Percentiles rank a stretch among this genome's conserved stretches.
phyloP scores from a whole-genome alignment of 30 jellyfish, hydroid and myxozoan species.

The Hydra vulgaris region DNA sequence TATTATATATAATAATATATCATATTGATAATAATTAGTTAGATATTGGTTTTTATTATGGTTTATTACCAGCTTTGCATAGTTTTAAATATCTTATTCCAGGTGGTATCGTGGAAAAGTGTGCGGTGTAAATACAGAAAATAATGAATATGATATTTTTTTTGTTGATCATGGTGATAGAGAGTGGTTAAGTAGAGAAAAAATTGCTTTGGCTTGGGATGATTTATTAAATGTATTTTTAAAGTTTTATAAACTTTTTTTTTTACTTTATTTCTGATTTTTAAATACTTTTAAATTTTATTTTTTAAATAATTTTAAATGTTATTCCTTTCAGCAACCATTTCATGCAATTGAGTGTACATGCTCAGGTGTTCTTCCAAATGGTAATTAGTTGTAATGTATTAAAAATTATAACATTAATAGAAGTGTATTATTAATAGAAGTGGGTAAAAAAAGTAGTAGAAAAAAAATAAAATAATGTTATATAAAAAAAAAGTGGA shows the following conservation, averaged over 20 bases:
- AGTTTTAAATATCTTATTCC: no score
- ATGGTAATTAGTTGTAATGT: no score
- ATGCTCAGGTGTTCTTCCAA: constrained; percentile 42
- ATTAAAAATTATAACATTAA: no score
- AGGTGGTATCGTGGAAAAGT: constrained; percentile 82
- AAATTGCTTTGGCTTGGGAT: constrained; percentile 66
- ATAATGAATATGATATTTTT: constrained; percentile 31
- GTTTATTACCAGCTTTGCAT: no score
- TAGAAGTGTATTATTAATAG: no score
- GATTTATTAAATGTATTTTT: constrained; percentile 31
- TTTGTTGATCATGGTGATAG: constrained; percentile 80
- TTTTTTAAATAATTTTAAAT: neutral
- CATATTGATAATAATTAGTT: no score
- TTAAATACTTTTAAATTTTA: neutral
- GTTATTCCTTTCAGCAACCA: constrained; percentile 43
- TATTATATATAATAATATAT: no score
- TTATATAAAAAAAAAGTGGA: no score
- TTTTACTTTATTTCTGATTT: neutral
- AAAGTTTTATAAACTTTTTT: neutral
- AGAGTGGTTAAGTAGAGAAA: constrained; percentile 34
- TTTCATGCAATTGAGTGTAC: constrained; percentile 79
- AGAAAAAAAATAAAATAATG: no score
- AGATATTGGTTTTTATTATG: no score
- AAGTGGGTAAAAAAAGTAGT: no score
- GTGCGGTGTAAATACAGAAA: constrained; percentile 29